Base-by-base conservation (phyloP, 2,113 vertebrate genomes). In the Emberiza fucata region DNA sequence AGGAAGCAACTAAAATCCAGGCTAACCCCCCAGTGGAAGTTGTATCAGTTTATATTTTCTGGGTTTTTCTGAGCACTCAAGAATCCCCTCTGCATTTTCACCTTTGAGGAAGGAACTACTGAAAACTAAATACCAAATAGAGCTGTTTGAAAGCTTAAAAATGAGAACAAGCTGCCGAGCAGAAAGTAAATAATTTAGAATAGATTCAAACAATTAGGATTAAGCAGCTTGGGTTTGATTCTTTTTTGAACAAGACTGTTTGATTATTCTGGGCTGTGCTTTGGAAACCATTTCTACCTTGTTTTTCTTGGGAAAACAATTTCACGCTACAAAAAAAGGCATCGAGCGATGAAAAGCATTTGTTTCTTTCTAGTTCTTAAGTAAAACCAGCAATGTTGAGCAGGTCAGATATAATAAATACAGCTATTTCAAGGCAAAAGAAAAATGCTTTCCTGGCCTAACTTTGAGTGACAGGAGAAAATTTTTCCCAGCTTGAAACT, bases 401-500 rank as follows among this genome's bases (percentile, higher is more conserved):
- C 88, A 98, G 93, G 80, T 95, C 94, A 94, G 96, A 92, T 95
- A 97, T 70, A 95, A 97, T 81, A 97, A 96, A 97, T 94, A 91
- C 71, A 84, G 81, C 89, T 81, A 92, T 96, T 97, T 94, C 68
- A 91, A 96, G 94, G 90, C 70, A 92, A 97, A 97, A 96, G 96
- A 90, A 95, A 96, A 95, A 94, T 80, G 88, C 50, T 86, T 91
- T 85, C 84, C 78, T 95, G 76, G 84, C 94, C 91, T 79, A 70
- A 86, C 88, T 93, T 79, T 96, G 96, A 97, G 79, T 94, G 97
- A 96, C 92, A 96, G 94, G 94, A 93, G 94, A 95, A 97, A 97
- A 97, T 95, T 93, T 91, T 81, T 95, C 78, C 92, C 96, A 94
- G 86, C 90, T 96, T 97, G 95, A 81, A 68, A 53, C 53, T 84